Conservation (phyloP, 2,797 vertebrate genomes). For the Eurystomus glaucurus region DNA sequence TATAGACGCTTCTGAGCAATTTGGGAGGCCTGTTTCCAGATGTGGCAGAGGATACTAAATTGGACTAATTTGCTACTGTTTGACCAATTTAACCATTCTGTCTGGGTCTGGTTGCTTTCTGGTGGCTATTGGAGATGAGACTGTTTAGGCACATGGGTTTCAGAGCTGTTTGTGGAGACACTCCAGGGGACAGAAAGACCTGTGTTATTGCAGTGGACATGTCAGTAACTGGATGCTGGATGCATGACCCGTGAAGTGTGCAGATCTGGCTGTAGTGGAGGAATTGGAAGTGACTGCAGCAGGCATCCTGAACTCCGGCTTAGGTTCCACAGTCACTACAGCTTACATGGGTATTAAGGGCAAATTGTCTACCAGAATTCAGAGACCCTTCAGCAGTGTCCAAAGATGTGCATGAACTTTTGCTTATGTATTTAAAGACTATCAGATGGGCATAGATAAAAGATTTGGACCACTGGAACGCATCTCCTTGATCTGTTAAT, state of each 20-base stretch:
- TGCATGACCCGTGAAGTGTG: fast-evolving
- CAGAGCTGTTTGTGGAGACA: background rate
- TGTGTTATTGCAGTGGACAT: no score
- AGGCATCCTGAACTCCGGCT: background rate
- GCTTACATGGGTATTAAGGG: fast-evolving
- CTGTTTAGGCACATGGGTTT: background rate
- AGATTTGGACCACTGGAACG: background rate
- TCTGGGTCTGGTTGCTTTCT: background rate
- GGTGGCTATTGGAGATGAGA: background rate
- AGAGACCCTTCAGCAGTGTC: background rate
- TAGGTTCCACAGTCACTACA: background rate
- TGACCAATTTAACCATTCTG: background rate
- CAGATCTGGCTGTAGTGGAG: background rate
- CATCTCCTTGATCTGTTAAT: background rate
- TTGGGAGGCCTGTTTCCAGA: background rate
- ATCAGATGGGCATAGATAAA: background rate
- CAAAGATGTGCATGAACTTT: background rate
- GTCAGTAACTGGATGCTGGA: background rate
- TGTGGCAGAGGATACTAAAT: background rate
- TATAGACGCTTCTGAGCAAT: background rate
- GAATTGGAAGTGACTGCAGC: background rate
- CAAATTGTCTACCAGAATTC: background rate
- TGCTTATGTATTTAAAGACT: background rate
- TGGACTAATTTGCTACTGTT: background rate
- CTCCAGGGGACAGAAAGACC: background rate